Evolutionary conservation across 2,113 vertebrate species (phyloP).

Genomic region (Aramus guarauna): DNA sequence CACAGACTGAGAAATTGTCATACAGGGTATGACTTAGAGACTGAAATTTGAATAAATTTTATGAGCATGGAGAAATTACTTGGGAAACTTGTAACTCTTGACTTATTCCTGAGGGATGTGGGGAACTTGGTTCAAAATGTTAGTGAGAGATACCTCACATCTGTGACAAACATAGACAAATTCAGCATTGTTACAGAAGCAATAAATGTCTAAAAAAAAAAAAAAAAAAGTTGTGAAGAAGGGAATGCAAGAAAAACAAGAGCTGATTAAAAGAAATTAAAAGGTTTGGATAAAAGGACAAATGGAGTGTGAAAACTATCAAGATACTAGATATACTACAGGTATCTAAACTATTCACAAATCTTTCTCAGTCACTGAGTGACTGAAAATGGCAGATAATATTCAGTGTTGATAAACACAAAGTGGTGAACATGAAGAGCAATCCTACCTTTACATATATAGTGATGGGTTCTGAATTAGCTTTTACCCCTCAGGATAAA

Average conservation of each 20-base stretch:
- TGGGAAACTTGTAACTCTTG: neutral
- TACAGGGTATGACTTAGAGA: neutral
- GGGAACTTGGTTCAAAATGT: neutral
- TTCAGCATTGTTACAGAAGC: neutral
- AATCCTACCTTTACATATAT: slow-evolving; percentile 5
- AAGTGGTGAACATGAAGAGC: neutral
- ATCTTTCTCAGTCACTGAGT: neutral
- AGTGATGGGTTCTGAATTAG: slow-evolving; percentile 40
- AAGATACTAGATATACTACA: neutral
- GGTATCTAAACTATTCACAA: neutral
- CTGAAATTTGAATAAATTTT: neutral
- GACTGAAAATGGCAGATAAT: neutral
- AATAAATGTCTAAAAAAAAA: neutral
- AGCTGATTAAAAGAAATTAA: neutral
- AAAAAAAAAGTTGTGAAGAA: neutral
- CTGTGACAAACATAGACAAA: neutral
- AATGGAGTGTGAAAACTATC: neutral
- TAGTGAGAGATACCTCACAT: neutral
- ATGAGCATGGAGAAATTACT: neutral
- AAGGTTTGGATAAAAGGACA: neutral
- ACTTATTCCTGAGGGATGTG: neutral
- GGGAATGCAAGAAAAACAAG: neutral
- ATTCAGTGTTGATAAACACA: neutral
- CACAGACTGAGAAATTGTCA: neutral
- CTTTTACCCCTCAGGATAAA: slow-evolving; percentile 43